Evolutionary conservation across 2,797 vertebrate genomes (phyloP), one percentile per base, ranked within the genome.

Genomic region (Sternarchorhynchus goeldii): DNA sequence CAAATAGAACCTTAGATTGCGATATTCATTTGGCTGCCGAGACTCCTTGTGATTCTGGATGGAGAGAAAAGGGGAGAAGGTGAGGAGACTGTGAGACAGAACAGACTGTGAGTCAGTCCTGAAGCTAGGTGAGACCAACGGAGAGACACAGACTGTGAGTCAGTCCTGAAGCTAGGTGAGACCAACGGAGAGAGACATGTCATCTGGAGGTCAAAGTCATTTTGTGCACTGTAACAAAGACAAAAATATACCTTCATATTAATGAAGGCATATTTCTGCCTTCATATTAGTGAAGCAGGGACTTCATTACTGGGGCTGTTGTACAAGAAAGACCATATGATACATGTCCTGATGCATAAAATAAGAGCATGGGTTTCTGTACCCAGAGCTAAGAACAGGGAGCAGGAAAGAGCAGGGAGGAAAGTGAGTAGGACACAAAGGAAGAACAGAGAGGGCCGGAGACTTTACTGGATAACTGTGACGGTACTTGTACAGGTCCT

Each of bases 401-500:
- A 53, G 2, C 3, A 7, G 36, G 12, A 75, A 77, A 59, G 59
- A 25, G 55, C 29, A 62, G 55, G 4, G 5, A 71, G 66, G 10
- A 50, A 18, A 70, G 58, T 64, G 50, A 53, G 68, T 20, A 18
- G 70, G 70, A 29, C n/a, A 41, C 14, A 29, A 50, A 16, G 34
- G 2, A 12, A 32, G 39, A 25, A 12, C 32, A 41, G 3, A 25
- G 56, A 34, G n/a, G n/a, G 39, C 21, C 6, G n/a, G 34, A 59
- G 14, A 74, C 16, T 92, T 93, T 94, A 99, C 97, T 90, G 96
- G 97, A 86, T 99, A 99, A 90, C 96, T 96, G 81, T 99, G 97
- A 45, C 97, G 94, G 88, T 99, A 99, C 88, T 98, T 98, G 93
- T 98, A 98, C 74, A 99, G 92, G 88, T 99, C 97, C 88, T 96